Percentiles rank a stretch among this genome's conserved stretches.
These are phyloP conservation scores for Tethya wilhelma DNA, from an alignment of 37 sponge, comb jelly and placozoan genomes.

Conservation along the genomic window DNA sequence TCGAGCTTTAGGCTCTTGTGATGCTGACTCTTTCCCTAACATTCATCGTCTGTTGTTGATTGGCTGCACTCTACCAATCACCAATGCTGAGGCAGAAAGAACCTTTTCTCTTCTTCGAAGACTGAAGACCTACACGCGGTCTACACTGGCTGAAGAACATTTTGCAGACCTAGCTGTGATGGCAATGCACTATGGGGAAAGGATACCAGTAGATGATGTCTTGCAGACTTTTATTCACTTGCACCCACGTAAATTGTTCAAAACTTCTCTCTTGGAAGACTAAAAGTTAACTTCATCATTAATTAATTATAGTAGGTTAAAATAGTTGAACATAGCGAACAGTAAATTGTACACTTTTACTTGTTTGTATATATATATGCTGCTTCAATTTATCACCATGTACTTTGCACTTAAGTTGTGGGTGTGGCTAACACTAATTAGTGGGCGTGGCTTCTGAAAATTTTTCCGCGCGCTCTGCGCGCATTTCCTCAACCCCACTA, in stretches of 20 bases:
- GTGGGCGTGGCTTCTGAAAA: too few relatives aligned
- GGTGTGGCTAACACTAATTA: too few relatives aligned
- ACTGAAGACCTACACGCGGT: constrained; percentile 52
- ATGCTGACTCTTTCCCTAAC: constrained; percentile 44
- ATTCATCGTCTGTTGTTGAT: constrained; percentile 42
- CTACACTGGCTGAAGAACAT: constrained; percentile 36
- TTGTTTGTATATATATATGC: too few relatives aligned
- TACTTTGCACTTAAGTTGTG: too few relatives aligned
- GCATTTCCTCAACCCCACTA: too few relatives aligned
- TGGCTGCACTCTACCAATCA: too few relatives aligned
- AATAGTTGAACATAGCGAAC: too few relatives aligned
- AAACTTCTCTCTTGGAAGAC: constrained; percentile 29
- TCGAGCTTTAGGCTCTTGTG: constrained; percentile 27
- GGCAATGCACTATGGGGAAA: constrained; percentile 46
- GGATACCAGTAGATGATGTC: constrained; percentile 43
- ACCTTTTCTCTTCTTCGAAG: constrained; percentile 21
- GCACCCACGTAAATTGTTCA: constrained; percentile 40
- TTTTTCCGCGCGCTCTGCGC: too few relatives aligned
- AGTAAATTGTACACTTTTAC: too few relatives aligned
- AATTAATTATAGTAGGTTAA: too few relatives aligned
- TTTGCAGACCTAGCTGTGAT: constrained; percentile 42
- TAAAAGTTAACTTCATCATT: too few relatives aligned
- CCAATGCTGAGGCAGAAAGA: constrained; percentile 53
- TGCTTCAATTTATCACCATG: too few relatives aligned
- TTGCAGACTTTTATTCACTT: constrained; percentile 27